A percentile compares a stretch with the other conserved stretches of the same genome.
Conservation (phyloP, 2,113 vertebrate genomes). For the Proterorhinus semilunaris region DNA sequence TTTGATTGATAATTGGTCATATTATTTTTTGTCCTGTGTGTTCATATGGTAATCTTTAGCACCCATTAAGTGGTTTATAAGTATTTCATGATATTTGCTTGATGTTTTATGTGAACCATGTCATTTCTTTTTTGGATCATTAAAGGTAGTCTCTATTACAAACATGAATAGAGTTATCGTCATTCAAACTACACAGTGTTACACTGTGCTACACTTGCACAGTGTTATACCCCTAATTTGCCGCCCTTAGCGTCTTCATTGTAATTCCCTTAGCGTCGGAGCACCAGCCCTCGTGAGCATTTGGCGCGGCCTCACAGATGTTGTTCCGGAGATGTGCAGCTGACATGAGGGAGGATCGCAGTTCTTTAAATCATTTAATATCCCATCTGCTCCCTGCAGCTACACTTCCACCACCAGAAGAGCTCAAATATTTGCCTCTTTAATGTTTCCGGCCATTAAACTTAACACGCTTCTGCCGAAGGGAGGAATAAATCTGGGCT, state of each 20-base stretch:
- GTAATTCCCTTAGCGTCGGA: slow-evolving; percentile 14
- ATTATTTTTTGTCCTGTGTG: too few relatives aligned
- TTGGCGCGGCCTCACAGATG: slow-evolving; percentile 48
- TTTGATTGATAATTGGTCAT: too few relatives aligned
- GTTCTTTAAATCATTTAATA: slow-evolving; percentile 38
- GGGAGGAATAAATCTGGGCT: not conserved
- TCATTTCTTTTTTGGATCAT: too few relatives aligned
- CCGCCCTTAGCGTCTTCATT: slow-evolving; percentile 5
- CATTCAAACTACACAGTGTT: too few relatives aligned
- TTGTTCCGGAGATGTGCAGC: slow-evolving; percentile 40
- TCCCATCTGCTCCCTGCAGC: slow-evolving; percentile 2
- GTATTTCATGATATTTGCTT: not conserved
- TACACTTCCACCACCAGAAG: slow-evolving; percentile 1
- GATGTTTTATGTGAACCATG: too few relatives aligned
- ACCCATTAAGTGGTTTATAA: not conserved
- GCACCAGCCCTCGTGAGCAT: slow-evolving; percentile 21
- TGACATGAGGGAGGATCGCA: slow-evolving; percentile 26
- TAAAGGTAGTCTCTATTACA: too few relatives aligned
- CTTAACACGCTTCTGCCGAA: slow-evolving; percentile 2
- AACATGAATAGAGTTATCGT: too few relatives aligned
- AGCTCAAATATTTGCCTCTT: slow-evolving; percentile 12
- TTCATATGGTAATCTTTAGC: too few relatives aligned
- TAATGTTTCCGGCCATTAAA: slow-evolving; percentile 14
- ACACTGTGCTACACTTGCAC: too few relatives aligned
- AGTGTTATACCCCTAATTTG: too few relatives aligned